These are phyloP conservation scores for Oncorhynchus kisutch DNA, from an alignment of 2,113 vertebrate genomes.

Conservation along the genomic window DNA sequence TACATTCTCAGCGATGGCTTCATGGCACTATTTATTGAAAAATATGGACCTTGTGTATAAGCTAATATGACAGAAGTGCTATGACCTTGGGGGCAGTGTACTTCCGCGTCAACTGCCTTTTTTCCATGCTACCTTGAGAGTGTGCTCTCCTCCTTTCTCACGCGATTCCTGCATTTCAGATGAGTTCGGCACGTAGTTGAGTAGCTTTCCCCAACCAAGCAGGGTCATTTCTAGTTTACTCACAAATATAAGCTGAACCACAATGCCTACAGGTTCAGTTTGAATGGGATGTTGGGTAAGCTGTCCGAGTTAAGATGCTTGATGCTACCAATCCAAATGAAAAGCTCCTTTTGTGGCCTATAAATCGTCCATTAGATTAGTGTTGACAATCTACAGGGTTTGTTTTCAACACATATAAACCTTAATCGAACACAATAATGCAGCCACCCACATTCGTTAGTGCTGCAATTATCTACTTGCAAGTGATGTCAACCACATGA, in stretches of 20 bases:
- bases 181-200: not conserved
- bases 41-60: slow-evolving; percentile 54
- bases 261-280: slow-evolving; percentile 3
- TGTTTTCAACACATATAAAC: too few species aligned
- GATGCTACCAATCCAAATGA: not conserved
- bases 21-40: slow-evolving; percentile 66
- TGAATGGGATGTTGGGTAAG: not conserved
- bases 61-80: slow-evolving; percentile 68
- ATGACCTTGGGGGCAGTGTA: slow-evolving; percentile 57
- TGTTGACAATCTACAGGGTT: too few species aligned
- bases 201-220: slow-evolving; percentile 11
- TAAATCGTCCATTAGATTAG: too few species aligned
- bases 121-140: slow-evolving; percentile 38
- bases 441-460: not conserved
- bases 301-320: not conserved
- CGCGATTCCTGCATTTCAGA: slow-evolving; percentile 43
- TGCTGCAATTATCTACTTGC: not conserved
- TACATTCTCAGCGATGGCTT: slow-evolving; percentile 34
- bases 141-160: slow-evolving; percentile 54
- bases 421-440: not conserved
- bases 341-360: too few species aligned
- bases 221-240: slow-evolving; percentile 6
- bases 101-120: slow-evolving; percentile 41
- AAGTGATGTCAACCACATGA: not conserved
- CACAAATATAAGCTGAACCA: not conserved